A percentile compares a stretch with the other conserved stretches of the same genome.
Evolutionary conservation across 1,140 invertebrate genomes (phyloP).

Genomic region (Calliphora vicina): DNA sequence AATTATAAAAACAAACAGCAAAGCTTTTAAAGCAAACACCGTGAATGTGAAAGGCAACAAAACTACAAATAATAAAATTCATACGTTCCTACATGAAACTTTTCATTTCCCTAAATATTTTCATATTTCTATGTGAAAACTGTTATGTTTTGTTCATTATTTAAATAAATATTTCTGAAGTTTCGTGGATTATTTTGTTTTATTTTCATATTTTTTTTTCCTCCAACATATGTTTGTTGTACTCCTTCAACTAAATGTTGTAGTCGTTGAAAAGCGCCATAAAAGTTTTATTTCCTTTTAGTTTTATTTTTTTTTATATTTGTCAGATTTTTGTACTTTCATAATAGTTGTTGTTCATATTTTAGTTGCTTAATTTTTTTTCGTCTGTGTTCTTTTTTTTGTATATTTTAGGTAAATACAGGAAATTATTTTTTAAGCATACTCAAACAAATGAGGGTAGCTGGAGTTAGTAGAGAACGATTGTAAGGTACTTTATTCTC

Average conservation of each 20-base stretch:
- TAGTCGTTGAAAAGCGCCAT: background rate
- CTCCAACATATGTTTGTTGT: background rate
- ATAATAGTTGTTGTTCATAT: background rate
- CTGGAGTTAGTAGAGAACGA: background rate
- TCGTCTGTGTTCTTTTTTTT: background rate
- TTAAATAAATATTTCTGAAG: no score
- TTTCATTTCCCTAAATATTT: no score
- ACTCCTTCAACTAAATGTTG: background rate
- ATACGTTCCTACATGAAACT: no score
- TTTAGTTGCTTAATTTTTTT: background rate
- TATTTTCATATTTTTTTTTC: background rate
- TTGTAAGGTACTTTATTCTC: no score
- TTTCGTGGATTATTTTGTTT: background rate
- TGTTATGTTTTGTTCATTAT: no score
- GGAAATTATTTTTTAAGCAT: constrained; percentile 7
- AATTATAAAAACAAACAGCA: no score
- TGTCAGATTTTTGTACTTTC: background rate
- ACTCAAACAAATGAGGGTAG: background rate
- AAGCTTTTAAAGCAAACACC: no score
- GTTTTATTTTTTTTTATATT: background rate
- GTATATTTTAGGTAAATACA: background rate
- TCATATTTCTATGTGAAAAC: no score
- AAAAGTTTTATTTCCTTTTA: background rate
- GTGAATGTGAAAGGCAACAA: no score
- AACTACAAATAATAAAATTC: no score